Evolutionary conservation across 2,113 vertebrate genomes (phyloP), one percentile per base, ranked within the genome.

Genomic region (Terrapene triunguis): DNA sequence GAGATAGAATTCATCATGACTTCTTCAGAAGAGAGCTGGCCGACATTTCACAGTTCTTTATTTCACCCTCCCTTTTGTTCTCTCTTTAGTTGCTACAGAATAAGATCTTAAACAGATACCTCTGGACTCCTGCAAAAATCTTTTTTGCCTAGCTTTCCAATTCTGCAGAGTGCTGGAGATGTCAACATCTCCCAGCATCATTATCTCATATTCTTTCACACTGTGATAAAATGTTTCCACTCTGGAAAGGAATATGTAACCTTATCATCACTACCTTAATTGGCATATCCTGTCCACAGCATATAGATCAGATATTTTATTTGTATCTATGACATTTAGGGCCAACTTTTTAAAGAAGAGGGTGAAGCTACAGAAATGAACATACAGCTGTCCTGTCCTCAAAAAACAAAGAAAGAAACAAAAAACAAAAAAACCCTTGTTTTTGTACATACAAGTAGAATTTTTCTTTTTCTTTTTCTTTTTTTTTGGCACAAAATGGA

Each of bases 331-430:
- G 42, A 38, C 17, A 38, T 72, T 72, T 72, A 38, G 8, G 35
- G 9, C 17, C n/a, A 72, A 6, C 65, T 22, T 72, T 72, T 72
- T 38, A 72, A 38, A 4, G 44, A 87, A 80, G 74, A 38, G 47
- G 94, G 2, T n/a, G 27, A 94, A 89, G 25, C 6, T 10, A 87
- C 76, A 83, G 72, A 92, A 72, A 83, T 2, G 10, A 90, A 42
- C 14, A 7, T 44, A 74, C 83, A 35, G 76, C 53, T 93, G 27
- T 91, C 76, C 38, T 83, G 14, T 87, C 11, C 50, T 62, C 35
- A 84, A 95, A 89, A 22, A 13, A 54, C 6, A 89, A 19, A 8
- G 1, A 38, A 0, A 11, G 25, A 13, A 89, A 19, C 42, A 76
- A 35, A n/a, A 21, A 19, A 3, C 17, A n/a, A 38, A 4, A 2